Evolutionary conservation across 2,113 vertebrate species (phyloP).

Genomic region (Oxygymnocypris stewartii): DNA sequence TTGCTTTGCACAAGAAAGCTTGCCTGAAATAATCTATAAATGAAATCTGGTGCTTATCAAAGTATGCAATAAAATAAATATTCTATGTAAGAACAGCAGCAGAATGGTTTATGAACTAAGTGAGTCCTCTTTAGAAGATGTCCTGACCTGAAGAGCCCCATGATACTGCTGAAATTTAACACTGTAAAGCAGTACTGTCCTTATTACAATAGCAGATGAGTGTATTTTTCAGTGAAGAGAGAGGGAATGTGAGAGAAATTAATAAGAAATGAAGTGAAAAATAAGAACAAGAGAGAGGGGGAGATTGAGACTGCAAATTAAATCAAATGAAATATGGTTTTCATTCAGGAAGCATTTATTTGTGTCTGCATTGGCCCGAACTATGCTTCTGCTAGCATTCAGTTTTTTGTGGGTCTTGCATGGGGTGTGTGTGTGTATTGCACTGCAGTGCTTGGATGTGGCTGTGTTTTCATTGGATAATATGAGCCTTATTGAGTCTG

Average conservation of each 20-base stretch:
- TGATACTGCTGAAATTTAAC: background rate
- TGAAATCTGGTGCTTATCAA: conserved; percentile 59
- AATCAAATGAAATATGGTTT: conserved; percentile 21
- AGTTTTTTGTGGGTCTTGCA: conserved; percentile 35
- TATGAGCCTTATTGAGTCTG: conserved; percentile 52
- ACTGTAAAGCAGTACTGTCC: background rate
- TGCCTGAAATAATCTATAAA: conserved; percentile 50
- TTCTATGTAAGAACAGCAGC: conserved; percentile 55
- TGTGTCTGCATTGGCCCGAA: conserved; percentile 11
- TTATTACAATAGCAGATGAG: conserved; percentile 33
- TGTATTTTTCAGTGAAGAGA: background rate
- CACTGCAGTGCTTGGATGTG: conserved; percentile 21
- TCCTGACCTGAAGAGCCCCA: background rate
- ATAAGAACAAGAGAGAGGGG: background rate
- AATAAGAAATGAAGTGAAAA: background rate
- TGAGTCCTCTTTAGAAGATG: background rate
- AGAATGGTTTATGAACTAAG: conserved; percentile 42
- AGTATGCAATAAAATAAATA: conserved; percentile 71
- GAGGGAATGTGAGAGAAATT: background rate
- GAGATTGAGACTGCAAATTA: conserved; percentile 6
- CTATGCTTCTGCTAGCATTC: conserved; percentile 29
- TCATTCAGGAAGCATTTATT: conserved; percentile 31
- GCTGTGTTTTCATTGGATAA: conserved; percentile 24
- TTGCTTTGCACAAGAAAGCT: conserved; percentile 65
- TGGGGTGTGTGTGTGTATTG: conserved; percentile 31